Evolutionary conservation across 1,140 invertebrate species (phyloP).

Genomic region (Apis dorsata): DNA sequence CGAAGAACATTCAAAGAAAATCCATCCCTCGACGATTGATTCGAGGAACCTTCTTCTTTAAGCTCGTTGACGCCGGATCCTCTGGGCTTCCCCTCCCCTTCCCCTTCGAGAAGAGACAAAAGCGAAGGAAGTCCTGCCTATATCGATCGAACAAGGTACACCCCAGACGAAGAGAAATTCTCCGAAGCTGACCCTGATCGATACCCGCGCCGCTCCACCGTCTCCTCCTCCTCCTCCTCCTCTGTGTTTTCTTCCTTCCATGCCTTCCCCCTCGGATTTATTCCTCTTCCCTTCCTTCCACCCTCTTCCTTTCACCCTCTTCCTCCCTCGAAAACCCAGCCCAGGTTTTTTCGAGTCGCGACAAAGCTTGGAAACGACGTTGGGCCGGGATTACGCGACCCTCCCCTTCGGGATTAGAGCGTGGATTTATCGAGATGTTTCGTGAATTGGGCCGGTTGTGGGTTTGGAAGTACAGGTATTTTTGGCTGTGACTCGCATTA

Average conservation of each 20-base stretch:
- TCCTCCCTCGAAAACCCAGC: too few species aligned
- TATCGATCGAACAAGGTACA: conserved; percentile 49
- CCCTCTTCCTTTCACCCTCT: neutral
- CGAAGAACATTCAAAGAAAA: neutral
- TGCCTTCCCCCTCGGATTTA: conserved; percentile 49
- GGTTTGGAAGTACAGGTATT: too few species aligned
- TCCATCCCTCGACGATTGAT: neutral
- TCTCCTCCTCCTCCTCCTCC: too few species aligned
- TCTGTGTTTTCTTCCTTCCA: neutral
- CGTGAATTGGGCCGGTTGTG: neutral
- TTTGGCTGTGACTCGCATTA: neutral
- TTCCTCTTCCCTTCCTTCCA: conserved; percentile 7
- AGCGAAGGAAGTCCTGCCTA: conserved; percentile 17
- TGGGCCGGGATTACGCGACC: neutral
- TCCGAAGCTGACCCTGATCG: conserved; percentile 52
- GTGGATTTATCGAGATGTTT: conserved; percentile 11
- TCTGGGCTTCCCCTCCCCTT: neutral
- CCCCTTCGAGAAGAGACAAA: neutral
- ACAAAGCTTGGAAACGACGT: neutral
- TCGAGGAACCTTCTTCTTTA: conserved; percentile 21
- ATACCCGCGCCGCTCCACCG: conserved; percentile 11
- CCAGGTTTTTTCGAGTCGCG: neutral
- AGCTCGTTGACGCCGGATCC: conserved; percentile 17
- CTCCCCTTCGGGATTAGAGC: neutral
- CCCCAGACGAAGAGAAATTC: conserved; percentile 46